Base-by-base conservation (phyloP, 1,140 invertebrate genomes). In the Muscidifurax raptorellus region DNA sequence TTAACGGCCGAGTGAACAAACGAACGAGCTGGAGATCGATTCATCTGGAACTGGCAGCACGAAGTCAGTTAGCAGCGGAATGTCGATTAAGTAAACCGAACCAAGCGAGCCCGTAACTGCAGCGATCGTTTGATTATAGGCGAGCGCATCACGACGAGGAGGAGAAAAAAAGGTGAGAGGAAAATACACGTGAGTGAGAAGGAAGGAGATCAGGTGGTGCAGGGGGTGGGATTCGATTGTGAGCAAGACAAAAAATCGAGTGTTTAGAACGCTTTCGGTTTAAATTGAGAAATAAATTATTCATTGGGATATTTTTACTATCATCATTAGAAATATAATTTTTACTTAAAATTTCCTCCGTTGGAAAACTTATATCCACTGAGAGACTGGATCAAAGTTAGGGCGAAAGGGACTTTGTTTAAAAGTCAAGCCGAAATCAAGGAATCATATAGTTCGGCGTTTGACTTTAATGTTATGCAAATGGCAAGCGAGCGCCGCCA, bases 1-100 rank as follows among this genome's bases (percentile, higher is more conserved):
- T 74, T 74, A 32, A 44, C 28, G 32, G 36, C 52, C 52, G 52
- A 59, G 52, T 59, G 52, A 59, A 32, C 72, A 74, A 74, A 74
- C 28, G 32, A 32, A 74, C 36, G n/a, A 80, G 25, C 32, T 47
- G 47, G 79, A 80, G 66, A 71, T 80, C 79, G 67, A 71, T 80
- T 80, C 67, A 52, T 52, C 79, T 52, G 59, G 36, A 30, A 28
- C 66, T 80, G 79, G 79, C 67, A 71, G 22, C 40, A 69, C 66
- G 15, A 82, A 82, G 69, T 82, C 80, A 69, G 40, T 82, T 82
- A 82, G 30, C 71, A 74, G 32, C 22, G 72, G 72, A 66, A 82
- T 82, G 72, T 76, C 52, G 72, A 82, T 82, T 82, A 82, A 82
- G 72, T 82, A 82, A 82, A 82, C 72, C 81, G 72, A 69, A 59